phyloP scores from a whole-genome alignment of 2,888 invertebrate genomes.

The Epicampocera succincta region DNA sequence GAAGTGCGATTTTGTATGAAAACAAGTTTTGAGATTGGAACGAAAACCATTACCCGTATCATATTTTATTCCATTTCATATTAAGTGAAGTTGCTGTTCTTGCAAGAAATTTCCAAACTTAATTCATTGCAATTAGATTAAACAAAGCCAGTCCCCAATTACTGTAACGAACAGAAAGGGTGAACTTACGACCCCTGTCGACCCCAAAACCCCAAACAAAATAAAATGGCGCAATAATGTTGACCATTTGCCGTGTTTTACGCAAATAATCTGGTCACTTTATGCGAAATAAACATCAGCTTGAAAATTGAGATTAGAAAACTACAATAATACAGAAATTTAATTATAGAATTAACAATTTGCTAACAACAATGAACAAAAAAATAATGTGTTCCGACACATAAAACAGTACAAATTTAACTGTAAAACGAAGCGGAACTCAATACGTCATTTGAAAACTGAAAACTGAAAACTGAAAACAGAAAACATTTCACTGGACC shows the following conservation, averaged over 20 bases:
- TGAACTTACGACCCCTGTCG: too few relatives aligned
- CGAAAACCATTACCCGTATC: too few relatives aligned
- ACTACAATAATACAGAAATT: conserved; percentile 40
- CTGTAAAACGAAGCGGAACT: conserved; percentile 38
- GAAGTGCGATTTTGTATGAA: too few relatives aligned
- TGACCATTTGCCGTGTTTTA: background rate
- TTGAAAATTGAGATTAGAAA: conserved; percentile 50
- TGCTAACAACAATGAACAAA: conserved; percentile 30
- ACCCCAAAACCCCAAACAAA: too few relatives aligned
- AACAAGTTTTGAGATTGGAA: too few relatives aligned
- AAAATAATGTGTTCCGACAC: conserved; percentile 25
- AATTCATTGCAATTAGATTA: too few relatives aligned
- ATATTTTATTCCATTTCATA: too few relatives aligned
- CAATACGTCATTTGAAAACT: conserved; percentile 7
- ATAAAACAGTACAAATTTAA: conserved; percentile 47
- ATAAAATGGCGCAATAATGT: too few relatives aligned
- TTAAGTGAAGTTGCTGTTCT: too few relatives aligned
- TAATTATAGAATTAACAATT: conserved; percentile 36
- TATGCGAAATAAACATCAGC: background rate
- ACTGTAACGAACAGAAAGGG: too few relatives aligned
- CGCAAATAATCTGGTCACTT: conserved; percentile 21
- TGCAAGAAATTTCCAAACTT: too few relatives aligned
- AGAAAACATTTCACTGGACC: background rate
- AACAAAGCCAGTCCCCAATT: too few relatives aligned
- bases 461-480: conserved; percentile 1